These are phyloP conservation scores for Brachypodius melanocephalos DNA, from an alignment of 2,113 vertebrate genomes.

Conservation along the genomic window DNA sequence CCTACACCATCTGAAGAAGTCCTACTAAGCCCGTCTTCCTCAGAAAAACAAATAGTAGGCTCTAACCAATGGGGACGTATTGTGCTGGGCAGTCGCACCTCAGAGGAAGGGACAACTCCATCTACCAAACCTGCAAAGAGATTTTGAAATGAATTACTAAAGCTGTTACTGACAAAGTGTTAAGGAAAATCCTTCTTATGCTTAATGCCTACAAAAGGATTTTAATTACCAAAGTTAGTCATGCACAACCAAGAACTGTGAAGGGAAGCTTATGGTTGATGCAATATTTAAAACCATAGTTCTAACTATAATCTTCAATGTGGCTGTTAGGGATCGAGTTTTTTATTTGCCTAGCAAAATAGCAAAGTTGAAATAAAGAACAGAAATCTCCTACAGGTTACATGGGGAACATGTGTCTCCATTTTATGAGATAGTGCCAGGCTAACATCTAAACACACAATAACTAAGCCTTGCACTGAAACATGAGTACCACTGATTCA, in stretches of 20 bases:
- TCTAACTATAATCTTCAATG: not conserved
- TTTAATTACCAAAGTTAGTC: not conserved
- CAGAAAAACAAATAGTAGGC: constrained; percentile 88
- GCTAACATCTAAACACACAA: not conserved
- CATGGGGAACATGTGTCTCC: not conserved
- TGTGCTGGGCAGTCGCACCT: constrained; percentile 83
- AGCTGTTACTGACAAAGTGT: not conserved
- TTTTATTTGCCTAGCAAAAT: not conserved
- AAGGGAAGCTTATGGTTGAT: not conserved
- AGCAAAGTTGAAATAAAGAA: not conserved
- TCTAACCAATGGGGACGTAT: constrained; percentile 92
- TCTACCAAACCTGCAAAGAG: constrained; percentile 80
- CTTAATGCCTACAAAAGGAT: not conserved
- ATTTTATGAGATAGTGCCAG: not conserved
- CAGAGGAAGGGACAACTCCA: constrained; percentile 73
- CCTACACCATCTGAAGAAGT: constrained; percentile 82
- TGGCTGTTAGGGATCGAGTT: not conserved
- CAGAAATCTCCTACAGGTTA: not conserved
- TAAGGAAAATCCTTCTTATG: not conserved
- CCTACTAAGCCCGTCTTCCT: constrained; percentile 79
- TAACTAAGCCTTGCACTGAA: not conserved
- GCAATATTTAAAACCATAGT: not conserved
- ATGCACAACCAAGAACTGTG: not conserved
- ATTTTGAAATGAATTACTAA: not conserved
- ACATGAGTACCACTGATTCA: not conserved